Evolutionary conservation across 2,888 invertebrate genomes (phyloP).

Genomic region (Drosophila suboccidentalis): DNA sequence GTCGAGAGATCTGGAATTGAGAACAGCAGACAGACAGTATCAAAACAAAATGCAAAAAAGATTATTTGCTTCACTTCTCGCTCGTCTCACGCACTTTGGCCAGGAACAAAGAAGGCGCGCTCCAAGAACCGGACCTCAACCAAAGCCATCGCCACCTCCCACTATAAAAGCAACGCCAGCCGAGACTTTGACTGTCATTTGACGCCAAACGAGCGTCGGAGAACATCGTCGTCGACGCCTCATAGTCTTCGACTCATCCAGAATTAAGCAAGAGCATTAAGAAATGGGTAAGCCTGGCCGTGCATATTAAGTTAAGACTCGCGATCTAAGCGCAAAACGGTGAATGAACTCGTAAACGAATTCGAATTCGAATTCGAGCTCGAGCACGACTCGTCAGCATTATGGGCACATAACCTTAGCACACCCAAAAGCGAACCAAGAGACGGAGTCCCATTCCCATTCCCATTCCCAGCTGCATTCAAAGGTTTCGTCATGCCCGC

Average conservation of each 20-base stretch:
- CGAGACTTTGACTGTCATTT: slow-evolving; percentile 72
- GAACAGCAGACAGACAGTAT: slow-evolving; percentile 49
- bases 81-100: slow-evolving; percentile 71
- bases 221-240: slow-evolving; percentile 29
- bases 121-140: slow-evolving; percentile 69
- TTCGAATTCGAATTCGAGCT: slow-evolving; percentile 4
- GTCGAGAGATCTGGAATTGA: slow-evolving; percentile 75
- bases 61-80: slow-evolving; percentile 32
- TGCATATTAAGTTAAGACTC: slow-evolving; percentile 63
- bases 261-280: slow-evolving; percentile 35
- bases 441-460: background rate
- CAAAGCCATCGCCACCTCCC: slow-evolving; percentile 45
- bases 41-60: slow-evolving; percentile 43
- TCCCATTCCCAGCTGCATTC: slow-evolving; percentile 18
- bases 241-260: background rate
- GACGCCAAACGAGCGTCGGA: slow-evolving; percentile 68
- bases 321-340: slow-evolving; percentile 47
- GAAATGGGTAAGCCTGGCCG: slow-evolving; percentile 72
- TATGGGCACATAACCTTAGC: slow-evolving; percentile 76
- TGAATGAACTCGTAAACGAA: slow-evolving; percentile 63
- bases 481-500: slow-evolving; percentile 27
- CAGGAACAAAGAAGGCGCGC: slow-evolving; percentile 80
- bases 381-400: slow-evolving; percentile 28
- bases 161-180: slow-evolving; percentile 71
- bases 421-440: slow-evolving; percentile 42